Conservation (phyloP, 2,888 invertebrate species). For the Erebia ligea region DNA sequence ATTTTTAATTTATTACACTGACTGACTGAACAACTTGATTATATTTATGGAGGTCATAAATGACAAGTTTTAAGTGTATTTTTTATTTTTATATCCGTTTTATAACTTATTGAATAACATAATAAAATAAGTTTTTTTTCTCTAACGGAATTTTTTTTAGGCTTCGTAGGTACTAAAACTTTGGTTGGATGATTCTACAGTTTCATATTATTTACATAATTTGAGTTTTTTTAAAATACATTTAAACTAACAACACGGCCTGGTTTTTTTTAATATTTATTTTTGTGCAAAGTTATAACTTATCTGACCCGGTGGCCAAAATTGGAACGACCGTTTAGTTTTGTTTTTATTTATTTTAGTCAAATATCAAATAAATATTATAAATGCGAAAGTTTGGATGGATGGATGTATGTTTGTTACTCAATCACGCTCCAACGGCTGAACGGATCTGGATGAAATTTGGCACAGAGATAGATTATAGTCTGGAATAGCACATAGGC, state of each 20-base stretch:
- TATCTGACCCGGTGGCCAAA: no score
- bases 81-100: slow-evolving; percentile 26
- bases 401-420: no score
- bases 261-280: not conserved
- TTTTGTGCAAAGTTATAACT: no score
- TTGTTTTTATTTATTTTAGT: not conserved
- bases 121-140: slow-evolving; percentile 7
- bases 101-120: slow-evolving; percentile 18
- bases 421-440: no score
- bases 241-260: not conserved
- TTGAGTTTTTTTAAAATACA: no score
- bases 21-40: slow-evolving; percentile 30
- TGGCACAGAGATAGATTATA: no score
- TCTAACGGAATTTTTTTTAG: not conserved
- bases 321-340: not conserved
- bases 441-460: no score
- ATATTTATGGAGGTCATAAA: slow-evolving; percentile 37
- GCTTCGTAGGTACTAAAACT: not conserved
- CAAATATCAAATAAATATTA: not conserved
- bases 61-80: slow-evolving; percentile 28
- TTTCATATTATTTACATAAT: not conserved
- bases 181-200: not conserved
- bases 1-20: slow-evolving; percentile 35
- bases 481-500: no score
- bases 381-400: not conserved